phyloP scores from a whole-genome alignment of 2,113 vertebrate genomes.

The Pogonocichla stellata region DNA sequence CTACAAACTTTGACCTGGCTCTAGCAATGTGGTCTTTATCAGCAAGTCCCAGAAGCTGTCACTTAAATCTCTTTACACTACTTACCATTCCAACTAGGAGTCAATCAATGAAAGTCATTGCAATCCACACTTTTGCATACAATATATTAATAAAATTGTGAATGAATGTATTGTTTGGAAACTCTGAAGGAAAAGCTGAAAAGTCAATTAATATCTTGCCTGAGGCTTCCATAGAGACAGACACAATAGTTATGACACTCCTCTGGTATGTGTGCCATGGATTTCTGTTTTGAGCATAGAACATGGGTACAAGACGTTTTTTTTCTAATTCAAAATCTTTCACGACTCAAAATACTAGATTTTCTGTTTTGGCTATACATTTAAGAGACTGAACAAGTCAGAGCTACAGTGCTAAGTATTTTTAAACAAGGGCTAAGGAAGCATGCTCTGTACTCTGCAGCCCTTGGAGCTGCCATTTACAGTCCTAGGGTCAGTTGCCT shows the following conservation, averaged over 20 bases:
- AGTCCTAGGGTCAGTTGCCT: background rate
- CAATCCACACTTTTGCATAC: background rate
- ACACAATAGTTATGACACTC: constrained; percentile 60
- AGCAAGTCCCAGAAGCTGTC: background rate
- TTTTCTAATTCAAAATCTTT: background rate
- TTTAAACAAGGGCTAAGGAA: background rate
- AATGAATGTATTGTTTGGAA: background rate
- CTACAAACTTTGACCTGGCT: background rate
- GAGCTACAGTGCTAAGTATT: background rate
- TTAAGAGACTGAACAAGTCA: background rate
- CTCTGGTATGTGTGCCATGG: background rate
- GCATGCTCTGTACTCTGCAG: background rate
- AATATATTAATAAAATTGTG: background rate
- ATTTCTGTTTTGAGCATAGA: background rate
- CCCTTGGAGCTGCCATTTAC: background rate
- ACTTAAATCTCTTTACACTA: background rate
- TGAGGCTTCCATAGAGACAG: constrained; percentile 55
- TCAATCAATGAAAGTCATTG: background rate
- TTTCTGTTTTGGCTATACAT: background rate
- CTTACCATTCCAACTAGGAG: background rate
- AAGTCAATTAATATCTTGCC: background rate
- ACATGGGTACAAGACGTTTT: background rate
- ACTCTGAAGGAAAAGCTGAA: background rate
- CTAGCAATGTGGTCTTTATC: background rate
- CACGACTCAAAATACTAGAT: background rate